These are phyloP conservation scores for Ibidorhyncha struthersii DNA, from an alignment of 2,113 vertebrate genomes.

Conservation along the genomic window DNA sequence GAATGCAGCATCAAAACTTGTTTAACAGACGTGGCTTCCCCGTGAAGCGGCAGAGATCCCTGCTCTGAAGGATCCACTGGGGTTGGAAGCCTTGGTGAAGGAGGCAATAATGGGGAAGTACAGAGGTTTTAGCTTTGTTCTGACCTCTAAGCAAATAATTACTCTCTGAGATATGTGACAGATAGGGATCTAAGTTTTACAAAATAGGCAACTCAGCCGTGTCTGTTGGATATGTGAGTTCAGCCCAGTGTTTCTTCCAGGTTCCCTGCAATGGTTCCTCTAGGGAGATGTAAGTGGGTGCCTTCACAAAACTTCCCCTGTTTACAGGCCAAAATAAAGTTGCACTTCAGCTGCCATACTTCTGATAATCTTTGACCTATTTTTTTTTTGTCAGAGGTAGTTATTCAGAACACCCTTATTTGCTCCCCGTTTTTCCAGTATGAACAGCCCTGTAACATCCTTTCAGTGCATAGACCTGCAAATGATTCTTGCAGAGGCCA, in stretches of 20 bases:
- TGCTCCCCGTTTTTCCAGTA: not conserved
- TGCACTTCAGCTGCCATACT: not conserved
- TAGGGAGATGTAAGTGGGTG: not conserved
- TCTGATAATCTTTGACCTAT: not conserved
- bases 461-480: not conserved
- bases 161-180: not conserved
- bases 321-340: not conserved
- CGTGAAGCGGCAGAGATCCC: not conserved
- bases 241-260: not conserved
- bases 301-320: not conserved
- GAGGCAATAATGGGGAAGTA: not conserved
- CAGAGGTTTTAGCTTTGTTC: not conserved
- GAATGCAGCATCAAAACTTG: not conserved
- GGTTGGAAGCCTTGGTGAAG: not conserved
- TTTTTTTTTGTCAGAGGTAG: not conserved
- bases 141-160: not conserved
- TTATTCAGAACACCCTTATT: not conserved
- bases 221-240: not conserved
- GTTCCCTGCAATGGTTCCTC: not conserved
- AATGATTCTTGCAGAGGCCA: not conserved
- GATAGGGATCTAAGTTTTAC: not conserved
- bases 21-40: not conserved
- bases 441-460: not conserved
- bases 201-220: not conserved
- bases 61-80: not conserved